Evolutionary conservation across 2,888 invertebrate species (phyloP).

Genomic region (Clitarchus hookeri): DNA sequence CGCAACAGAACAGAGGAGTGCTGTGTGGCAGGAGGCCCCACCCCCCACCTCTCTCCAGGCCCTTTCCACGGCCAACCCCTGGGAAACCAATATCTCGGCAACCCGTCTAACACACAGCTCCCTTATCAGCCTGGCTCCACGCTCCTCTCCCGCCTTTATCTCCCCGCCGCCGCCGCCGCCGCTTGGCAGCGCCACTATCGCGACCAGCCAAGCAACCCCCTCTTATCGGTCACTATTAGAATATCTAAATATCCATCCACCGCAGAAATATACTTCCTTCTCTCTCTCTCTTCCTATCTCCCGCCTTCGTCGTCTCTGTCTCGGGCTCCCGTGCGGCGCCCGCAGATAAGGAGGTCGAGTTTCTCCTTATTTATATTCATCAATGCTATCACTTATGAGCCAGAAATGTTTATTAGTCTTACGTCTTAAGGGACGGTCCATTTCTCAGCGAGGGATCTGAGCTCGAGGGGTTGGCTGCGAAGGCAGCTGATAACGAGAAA

Average conservation of each 20-base stretch:
- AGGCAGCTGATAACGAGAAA: not conserved
- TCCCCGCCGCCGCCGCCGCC: constrained; percentile 31
- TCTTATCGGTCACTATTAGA: constrained; percentile 51
- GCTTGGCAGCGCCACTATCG: constrained; percentile 36
- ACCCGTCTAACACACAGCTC: constrained; percentile 37
- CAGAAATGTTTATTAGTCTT: constrained; percentile 44
- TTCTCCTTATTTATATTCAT: constrained; percentile 45
- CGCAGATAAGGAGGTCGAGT: constrained; percentile 37
- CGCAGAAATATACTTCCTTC: constrained; percentile 42
- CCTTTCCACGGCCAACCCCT: not conserved
- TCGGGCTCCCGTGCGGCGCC: not conserved
- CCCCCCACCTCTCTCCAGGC: not conserved
- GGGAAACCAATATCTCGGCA: constrained; percentile 36
- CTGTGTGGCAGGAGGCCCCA: not conserved
- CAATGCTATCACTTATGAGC: constrained; percentile 45
- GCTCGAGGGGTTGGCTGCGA: not conserved
- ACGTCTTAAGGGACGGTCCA: constrained; percentile 43
- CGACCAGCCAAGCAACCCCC: constrained; percentile 41
- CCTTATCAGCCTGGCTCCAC: constrained; percentile 38
- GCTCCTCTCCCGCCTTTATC: constrained; percentile 32
- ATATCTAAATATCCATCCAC: constrained; percentile 52
- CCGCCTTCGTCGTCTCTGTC: not conserved
- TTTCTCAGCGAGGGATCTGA: constrained; percentile 48
- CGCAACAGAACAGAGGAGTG: not conserved
- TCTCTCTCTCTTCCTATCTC: constrained; percentile 21